Evolutionary conservation across 2,113 vertebrate genomes (phyloP).

Genomic region (Gnathonemus longibarbis): DNA sequence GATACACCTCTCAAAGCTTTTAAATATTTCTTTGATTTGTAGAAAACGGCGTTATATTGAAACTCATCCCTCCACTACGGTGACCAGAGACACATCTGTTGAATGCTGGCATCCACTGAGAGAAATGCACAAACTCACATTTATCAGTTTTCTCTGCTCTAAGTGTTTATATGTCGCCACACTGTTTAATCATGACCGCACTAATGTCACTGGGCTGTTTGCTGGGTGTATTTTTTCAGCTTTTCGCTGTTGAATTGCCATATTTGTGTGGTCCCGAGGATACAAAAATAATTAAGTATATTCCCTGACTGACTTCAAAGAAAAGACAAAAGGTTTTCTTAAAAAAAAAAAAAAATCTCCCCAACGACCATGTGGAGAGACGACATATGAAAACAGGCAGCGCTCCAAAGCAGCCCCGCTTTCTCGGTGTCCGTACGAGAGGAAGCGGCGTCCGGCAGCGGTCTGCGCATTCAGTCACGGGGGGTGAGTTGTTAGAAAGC

Average conservation of each 20-base stretch:
- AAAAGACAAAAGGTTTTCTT: background rate
- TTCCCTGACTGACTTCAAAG: background rate
- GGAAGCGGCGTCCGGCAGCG: background rate
- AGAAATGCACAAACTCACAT: background rate
- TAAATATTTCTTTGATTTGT: background rate
- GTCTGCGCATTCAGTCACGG: background rate
- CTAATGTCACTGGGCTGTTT: background rate
- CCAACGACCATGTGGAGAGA: background rate
- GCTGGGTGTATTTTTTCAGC: too few relatives aligned
- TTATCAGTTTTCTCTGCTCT: background rate
- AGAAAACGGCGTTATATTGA: background rate
- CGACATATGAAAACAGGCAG: background rate
- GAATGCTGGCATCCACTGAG: background rate
- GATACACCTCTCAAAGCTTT: background rate
- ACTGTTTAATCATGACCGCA: background rate
- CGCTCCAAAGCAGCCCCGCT: background rate
- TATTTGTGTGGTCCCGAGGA: background rate
- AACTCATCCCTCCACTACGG: background rate
- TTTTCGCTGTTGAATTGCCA: background rate
- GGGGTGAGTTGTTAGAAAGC: background rate
- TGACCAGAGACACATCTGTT: background rate
- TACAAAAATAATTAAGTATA: background rate
- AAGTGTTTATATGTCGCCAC: background rate
- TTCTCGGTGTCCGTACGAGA: background rate
- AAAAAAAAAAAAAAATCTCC: background rate